Evolutionary conservation across 2,797 vertebrate species (phyloP).

Genomic region (Rhyacichthys aspro): DNA sequence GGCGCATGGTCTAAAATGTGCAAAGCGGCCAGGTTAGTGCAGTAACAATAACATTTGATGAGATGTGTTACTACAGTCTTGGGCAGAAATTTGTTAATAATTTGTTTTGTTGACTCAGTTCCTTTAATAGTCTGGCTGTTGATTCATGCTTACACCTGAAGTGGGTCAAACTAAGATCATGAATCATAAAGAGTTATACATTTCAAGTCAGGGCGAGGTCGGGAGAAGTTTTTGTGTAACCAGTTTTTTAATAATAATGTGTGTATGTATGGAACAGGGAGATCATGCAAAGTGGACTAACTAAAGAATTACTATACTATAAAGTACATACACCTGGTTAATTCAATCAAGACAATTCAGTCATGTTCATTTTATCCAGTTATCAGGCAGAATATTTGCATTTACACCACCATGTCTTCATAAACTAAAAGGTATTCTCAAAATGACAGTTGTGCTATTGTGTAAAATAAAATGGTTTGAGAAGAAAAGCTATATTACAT

Average conservation of each 20-base stretch:
- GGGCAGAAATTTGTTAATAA: not conserved
- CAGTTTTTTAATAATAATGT: not conserved
- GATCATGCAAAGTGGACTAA: too few species aligned
- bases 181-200: not conserved
- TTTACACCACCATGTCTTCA: too few species aligned
- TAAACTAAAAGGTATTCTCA: not conserved
- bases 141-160: not conserved
- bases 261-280: too few species aligned
- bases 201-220: not conserved
- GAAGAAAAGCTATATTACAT: not conserved
- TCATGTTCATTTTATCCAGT: too few species aligned
- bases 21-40: too few species aligned
- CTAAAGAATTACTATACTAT: too few species aligned
- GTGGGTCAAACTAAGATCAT: conserved; percentile 9
- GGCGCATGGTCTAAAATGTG: too few species aligned
- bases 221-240: conserved; percentile 1
- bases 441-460: not conserved
- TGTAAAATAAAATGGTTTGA: not conserved
- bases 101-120: not conserved
- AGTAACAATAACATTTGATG: not conserved
- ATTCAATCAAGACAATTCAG: too few species aligned
- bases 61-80: not conserved
- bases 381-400: too few species aligned
- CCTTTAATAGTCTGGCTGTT: not conserved
- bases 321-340: too few species aligned